Conservation (phyloP, 2,888 invertebrate species). For the Drosophila seclusa region DNA sequence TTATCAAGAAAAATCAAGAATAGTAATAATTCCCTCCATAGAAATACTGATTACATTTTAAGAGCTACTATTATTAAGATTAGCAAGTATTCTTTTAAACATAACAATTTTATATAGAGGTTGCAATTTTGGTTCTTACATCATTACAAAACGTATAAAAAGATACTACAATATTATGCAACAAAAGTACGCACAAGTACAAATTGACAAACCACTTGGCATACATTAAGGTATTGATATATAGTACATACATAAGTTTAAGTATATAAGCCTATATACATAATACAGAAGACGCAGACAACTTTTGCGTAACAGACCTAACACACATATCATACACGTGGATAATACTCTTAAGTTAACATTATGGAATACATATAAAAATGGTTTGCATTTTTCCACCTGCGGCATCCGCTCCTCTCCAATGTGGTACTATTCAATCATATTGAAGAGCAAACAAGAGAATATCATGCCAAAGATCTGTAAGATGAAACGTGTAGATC, state of each 20-base stretch:
- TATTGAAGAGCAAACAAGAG: constrained; percentile 93
- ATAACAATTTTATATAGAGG: constrained; percentile 16
- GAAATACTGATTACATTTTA: not conserved
- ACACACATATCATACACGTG: constrained; percentile 44
- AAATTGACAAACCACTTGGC: constrained; percentile 41
- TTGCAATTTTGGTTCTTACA: constrained; percentile 32
- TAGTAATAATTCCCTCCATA: not conserved
- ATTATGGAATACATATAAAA: constrained; percentile 41
- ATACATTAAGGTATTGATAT: constrained; percentile 28
- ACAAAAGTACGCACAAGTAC: constrained; percentile 50
- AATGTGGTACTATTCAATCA: constrained; percentile 88
- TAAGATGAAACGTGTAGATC: constrained; percentile 77
- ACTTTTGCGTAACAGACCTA: constrained; percentile 14
- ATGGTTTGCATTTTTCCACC: constrained; percentile 30
- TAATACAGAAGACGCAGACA: constrained; percentile 48
- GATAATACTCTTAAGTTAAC: constrained; percentile 67
- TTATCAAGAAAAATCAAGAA: not conserved
- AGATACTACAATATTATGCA: constrained; percentile 51
- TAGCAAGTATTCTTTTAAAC: not conserved
- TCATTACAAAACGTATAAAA: constrained; percentile 45
- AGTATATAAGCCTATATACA: constrained; percentile 33
- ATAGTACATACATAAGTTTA: constrained; percentile 29
- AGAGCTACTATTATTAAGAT: not conserved
- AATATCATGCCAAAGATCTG: constrained; percentile 94
- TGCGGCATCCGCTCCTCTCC: constrained; percentile 19